Evolutionary conservation across 2,888 invertebrate genomes (phyloP), one percentile per base, ranked within the genome.

Genomic region (Campoletis raptor): DNA sequence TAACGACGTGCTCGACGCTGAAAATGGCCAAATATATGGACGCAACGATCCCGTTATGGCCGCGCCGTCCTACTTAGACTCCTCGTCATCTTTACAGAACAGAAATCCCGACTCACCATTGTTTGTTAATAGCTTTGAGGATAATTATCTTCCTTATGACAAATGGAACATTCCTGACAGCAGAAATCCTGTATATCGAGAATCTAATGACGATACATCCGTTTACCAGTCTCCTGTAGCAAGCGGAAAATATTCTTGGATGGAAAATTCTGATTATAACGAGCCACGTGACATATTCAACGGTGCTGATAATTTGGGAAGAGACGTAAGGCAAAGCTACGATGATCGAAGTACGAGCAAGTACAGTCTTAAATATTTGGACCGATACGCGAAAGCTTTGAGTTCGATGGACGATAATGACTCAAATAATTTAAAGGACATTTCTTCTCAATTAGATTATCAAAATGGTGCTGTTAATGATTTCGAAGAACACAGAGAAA

Each of bases 351-450:
- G 30, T 5, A 9, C 30, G 30, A 45, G 72, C 30, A 30, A 67
- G 40, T 85, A 86, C 77, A 76, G 85, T 15, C 76, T 89, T 7
- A 73, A 74, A 8, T 89, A 89, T 83, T 69, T 89, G 48, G 87
- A 89, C 40, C 85, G 85, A 77, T 88, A 86, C 52, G 88, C 89
- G 15, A 88, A 83, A 66, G 82, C 88, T 48, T 61, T 89, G 42
- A 74, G 66, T 21, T 80, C 81, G 12, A 76, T 84, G 84, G 80
- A 82, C 15, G 79, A 66, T 24, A 57, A 76, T 21, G 36, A 77
- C 21, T 42, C 67, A 15, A 64, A 83, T 21, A 72, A 85, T n/a
- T 54, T 82, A 42, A n/a, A 78, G 45, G 64, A 36, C 4, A 70
- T 74, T 36, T 70, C 64, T 69, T 76, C 64, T 18, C 57, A 64